Evolutionary conservation across 1,140 invertebrate species (phyloP).

Genomic region (Aphaenogaster floridana): DNA sequence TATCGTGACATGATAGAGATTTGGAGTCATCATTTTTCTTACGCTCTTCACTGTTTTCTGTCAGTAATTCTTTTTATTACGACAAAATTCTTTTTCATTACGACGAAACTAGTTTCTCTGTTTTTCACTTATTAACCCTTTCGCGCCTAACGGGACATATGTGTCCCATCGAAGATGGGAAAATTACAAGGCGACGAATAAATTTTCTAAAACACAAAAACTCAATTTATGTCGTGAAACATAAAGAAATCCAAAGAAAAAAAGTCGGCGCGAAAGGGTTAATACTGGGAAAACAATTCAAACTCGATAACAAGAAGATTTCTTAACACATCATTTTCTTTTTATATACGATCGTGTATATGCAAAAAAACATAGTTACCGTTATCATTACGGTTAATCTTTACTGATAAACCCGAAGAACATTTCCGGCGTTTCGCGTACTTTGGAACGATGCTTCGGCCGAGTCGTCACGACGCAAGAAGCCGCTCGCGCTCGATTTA

Average conservation of each 20-base stretch:
- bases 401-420: not conserved
- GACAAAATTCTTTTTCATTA: no score
- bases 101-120: not conserved
- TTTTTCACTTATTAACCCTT: not conserved
- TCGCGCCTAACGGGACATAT: no score
- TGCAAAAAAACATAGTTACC: not conserved
- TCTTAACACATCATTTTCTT: not conserved
- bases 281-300: not conserved
- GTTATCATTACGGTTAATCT: not conserved
- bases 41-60: not conserved
- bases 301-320: not conserved
- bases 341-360: not conserved
- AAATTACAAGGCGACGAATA: no score
- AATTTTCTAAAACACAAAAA: no score
- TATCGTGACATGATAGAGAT: not conserved
- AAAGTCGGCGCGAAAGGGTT: no score
- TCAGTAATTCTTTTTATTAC: constrained; percentile 11
- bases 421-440: not conserved
- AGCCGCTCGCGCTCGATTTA: constrained; percentile 15
- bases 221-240: no score
- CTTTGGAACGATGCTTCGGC: not conserved
- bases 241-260: no score
- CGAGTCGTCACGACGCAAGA: constrained; percentile 9
- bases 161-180: no score
- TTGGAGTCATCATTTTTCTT: not conserved